Evolutionary conservation across 2,113 vertebrate genomes (phyloP).

Genomic region (Chlorodrepanis virens): DNA sequence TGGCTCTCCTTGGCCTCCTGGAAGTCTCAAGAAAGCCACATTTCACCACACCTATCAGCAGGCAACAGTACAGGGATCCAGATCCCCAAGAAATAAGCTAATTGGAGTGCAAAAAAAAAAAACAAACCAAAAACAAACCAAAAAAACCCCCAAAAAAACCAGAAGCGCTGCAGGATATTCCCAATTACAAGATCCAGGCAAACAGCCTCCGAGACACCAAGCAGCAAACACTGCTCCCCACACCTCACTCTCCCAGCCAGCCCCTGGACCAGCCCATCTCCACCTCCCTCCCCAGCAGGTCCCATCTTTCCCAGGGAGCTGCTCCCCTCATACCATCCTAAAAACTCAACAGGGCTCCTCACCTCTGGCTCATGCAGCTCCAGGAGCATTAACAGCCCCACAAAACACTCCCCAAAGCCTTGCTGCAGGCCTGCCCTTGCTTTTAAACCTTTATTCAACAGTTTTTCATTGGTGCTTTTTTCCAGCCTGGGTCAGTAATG

Average conservation of each 20-base stretch:
- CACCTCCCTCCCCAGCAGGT: not conserved
- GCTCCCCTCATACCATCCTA: not conserved
- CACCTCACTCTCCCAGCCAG: not conserved
- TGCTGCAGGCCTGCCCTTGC: rapidly evolving
- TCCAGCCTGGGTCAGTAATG: not conserved
- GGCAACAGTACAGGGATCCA: not conserved
- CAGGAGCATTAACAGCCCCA: not conserved
- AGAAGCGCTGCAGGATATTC: not conserved
- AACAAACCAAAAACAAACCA: not conserved
- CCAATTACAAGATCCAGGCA: not conserved
- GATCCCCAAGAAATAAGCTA: not conserved
- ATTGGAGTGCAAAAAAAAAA: rapidly evolving
- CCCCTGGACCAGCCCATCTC: not conserved
- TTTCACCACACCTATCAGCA: not conserved
- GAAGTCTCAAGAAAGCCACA: not conserved
- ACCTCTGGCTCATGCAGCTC: rapidly evolving
- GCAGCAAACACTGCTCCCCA: not conserved
- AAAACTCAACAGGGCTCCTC: not conserved
- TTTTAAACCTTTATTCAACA: not conserved
- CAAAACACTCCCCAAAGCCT: not conserved
- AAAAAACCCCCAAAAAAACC: not conserved
- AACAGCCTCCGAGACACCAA: not conserved
- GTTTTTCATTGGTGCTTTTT: not conserved
- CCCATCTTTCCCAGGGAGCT: not conserved
- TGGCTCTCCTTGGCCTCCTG: not conserved